Conservation (phyloP, 2,888 invertebrate species). For the Antheraea assamensis region DNA sequence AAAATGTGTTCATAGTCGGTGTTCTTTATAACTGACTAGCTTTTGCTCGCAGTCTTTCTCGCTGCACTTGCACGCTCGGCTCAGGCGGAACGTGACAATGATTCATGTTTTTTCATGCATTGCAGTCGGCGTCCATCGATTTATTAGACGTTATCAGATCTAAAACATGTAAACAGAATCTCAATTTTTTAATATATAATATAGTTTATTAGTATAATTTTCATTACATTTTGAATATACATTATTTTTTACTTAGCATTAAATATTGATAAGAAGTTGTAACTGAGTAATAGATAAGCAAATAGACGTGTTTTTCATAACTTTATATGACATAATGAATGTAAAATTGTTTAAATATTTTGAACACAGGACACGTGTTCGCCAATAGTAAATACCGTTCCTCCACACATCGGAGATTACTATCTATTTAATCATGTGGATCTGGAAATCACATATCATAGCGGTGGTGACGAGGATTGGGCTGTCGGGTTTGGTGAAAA, state of each 20-base stretch:
- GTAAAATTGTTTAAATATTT: not conserved
- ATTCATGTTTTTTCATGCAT: too few relatives aligned
- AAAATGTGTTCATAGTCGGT: too few relatives aligned
- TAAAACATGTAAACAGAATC: too few relatives aligned
- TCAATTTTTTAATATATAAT: too few relatives aligned
- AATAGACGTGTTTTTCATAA: not conserved
- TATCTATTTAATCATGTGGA: conserved; percentile 99
- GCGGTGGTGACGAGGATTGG: conserved; percentile 94
- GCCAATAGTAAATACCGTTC: conserved; percentile 79
- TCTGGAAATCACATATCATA: conserved; percentile 95
- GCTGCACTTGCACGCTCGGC: too few relatives aligned
- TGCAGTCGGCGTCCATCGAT: too few relatives aligned
- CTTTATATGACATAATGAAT: not conserved
- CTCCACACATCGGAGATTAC: conserved; percentile 87
- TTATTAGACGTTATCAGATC: too few relatives aligned
- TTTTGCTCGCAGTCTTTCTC: too few relatives aligned
- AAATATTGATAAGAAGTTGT: not conserved
- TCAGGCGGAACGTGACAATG: too few relatives aligned
- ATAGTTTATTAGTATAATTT: too few relatives aligned
- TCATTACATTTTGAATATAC: too few relatives aligned
- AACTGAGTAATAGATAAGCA: not conserved
- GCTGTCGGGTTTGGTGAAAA: conserved; percentile 88
- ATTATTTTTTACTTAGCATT: not conserved
- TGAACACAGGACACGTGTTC: conserved; percentile 78
- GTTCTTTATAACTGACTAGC: too few relatives aligned